Base-by-base conservation (phyloP, 2,113 vertebrate species). In the Gobiocypris rarus region DNA sequence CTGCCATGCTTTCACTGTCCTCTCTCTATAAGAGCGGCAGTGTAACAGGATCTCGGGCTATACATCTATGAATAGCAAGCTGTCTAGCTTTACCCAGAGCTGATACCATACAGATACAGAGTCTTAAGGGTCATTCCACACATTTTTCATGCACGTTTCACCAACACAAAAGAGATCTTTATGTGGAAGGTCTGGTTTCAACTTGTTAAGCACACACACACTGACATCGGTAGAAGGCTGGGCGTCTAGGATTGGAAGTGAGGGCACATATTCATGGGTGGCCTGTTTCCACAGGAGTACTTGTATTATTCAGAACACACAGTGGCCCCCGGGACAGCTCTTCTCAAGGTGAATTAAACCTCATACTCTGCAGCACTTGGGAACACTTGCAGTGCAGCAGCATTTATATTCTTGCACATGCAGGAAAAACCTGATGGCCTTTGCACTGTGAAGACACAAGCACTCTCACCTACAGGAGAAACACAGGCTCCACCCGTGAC, bases 121-220 rank as follows among this genome's bases (percentile, higher is more conserved):
- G 26, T 50, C 48, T 75, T 31, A 28, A 52, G 45, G 26, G 45
- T 54, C 48, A 75, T 75, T 75, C 73, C 73, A 75, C 73, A 31
- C 15, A 52, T 75, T 75, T 52, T 52, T 75, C 15, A 22, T 52
- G 48, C 48, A 75, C 8, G 1, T n/a, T 78, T 26, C 56, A 59
- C 52, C 22, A 26, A 11, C 56, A 59, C 54, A 78, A 78, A 78
- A 78, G 75, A 58, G 34, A 78, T 43, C 34, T 59, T 78, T 61
- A 78, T 78, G 52, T 59, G 22, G 54, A 78, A 24, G 38, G 34
- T 78, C 75, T 78, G 75, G 75, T 78, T 78, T 61, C 56, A 59
- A 59, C 75, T 59, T 41, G 6, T 43, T 61, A n/a, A n/a, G 15
- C 3, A 22, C 54, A 43, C 54, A 43, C 75, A 26, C 43, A 31